Evolutionary conservation across 2,113 vertebrate genomes (phyloP).

Genomic region (Epinephelus moara): DNA sequence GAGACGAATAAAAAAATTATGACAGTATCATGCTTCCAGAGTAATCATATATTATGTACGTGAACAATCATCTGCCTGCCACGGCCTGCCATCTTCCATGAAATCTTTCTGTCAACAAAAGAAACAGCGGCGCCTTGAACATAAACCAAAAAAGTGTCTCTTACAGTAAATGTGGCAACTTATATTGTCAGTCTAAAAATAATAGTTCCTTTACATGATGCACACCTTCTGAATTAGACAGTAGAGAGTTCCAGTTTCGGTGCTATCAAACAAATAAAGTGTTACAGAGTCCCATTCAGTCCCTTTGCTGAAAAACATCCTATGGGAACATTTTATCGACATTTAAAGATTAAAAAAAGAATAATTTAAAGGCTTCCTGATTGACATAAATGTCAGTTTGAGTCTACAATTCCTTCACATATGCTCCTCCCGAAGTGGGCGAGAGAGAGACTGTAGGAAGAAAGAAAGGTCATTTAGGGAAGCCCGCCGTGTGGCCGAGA

Average conservation of each 20-base stretch:
- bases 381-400: conserved; percentile 64
- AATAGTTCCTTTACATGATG: conserved; percentile 38
- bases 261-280: conserved; percentile 41
- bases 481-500: conserved; percentile 1
- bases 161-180: conserved; percentile 29
- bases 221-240: conserved; percentile 42
- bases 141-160: conserved; percentile 10
- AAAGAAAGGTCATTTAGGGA: conserved; percentile 57
- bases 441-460: background rate
- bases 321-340: conserved; percentile 19
- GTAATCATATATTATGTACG: background rate
- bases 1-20: conserved; percentile 6
- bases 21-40: conserved; percentile 13
- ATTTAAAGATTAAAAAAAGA: conserved; percentile 54
- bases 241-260: conserved; percentile 39
- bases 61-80: conserved; percentile 2
- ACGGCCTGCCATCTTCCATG: background rate
- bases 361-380: conserved; percentile 65
- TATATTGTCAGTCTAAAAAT: conserved; percentile 56
- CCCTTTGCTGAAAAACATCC: conserved; percentile 45
- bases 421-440: background rate
- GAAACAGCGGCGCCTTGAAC: conserved; percentile 21
- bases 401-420: conserved; percentile 17
- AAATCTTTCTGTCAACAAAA: background rate
- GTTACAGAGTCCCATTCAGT: conserved; percentile 39